Evolutionary conservation across 2,113 vertebrate species (phyloP), one percentile per base, ranked within the genome.

Genomic region (Pipra filicauda): DNA sequence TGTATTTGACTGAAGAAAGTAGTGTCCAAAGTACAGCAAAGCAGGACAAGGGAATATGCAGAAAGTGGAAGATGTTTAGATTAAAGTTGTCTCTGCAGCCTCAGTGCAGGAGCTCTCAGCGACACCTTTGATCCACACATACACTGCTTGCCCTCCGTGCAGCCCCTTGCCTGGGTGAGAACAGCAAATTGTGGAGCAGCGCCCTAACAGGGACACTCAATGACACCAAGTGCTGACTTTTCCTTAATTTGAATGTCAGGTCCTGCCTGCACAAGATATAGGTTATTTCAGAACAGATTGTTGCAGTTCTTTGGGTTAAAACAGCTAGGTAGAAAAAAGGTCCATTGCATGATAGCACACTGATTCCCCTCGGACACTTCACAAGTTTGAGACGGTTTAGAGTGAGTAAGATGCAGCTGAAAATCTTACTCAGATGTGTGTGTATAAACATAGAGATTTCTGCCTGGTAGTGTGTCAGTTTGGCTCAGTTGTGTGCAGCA

Each of bases 41-140:
- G 31, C 6, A 58, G 37, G 8, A 27, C 57, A 75, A 55, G 15
- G 17, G 22, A 75, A 72, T 7, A 14, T 1, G 1, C 6, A 28
- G 17, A 20, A 69, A 3, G 17, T 19, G 14, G 31, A 64, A 49
- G 37, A 28, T 5, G 0, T 52, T 2, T 1, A 37, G 22, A 59
- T 28, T 51, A 27, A 90, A 72, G 5, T 11, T 74, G 15, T 75
- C 10, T 57, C 28, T 81, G 55, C 44, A 67, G 15, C 8, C 7
- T 44, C 4, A 4, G 9, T 18, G 24, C 26, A 26, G 16, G 28
- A 15, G 11, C 14, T 62, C 44, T 61, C 20, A 8, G 39, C 15
- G 15, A 33, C 30, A 8, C 46, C 17, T 23, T 8, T 13, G 23
- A 35, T 4, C 12, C 0, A 1, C 17, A 17, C 3, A 2, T 9